phyloP scores from a whole-genome alignment of 2,113 vertebrate genomes.

The Centropus unirufus region DNA sequence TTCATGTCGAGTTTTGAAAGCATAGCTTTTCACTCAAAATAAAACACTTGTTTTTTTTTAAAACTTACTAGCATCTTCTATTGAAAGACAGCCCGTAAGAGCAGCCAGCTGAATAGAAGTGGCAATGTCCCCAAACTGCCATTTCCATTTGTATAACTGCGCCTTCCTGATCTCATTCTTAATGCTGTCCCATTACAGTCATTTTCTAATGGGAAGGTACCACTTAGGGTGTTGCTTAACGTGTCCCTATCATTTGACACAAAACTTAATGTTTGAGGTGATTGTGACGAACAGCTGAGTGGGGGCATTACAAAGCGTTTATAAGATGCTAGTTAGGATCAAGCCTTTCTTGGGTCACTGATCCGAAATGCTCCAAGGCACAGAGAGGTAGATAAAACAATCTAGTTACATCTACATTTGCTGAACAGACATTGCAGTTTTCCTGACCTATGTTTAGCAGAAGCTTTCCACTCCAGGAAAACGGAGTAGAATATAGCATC shows the following conservation, averaged over 20 bases:
- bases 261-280: not conserved
- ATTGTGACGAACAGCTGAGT: not conserved
- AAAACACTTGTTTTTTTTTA: not conserved
- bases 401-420: conserved; percentile 1
- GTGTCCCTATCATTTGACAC: not conserved
- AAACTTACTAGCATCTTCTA: not conserved
- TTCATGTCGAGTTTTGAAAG: not conserved
- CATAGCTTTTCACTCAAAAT: not conserved
- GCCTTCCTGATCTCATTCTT: not conserved
- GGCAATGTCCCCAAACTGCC: not conserved
- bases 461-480: not conserved
- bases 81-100: not conserved
- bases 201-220: not conserved
- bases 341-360: not conserved
- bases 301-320: not conserved
- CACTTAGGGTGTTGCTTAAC: not conserved
- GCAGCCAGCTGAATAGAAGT: not conserved
- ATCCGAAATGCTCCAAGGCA: conserved; percentile 19
- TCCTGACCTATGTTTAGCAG: not conserved
- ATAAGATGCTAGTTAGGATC: not conserved
- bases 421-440: conserved; percentile 8
- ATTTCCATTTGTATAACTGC: not conserved
- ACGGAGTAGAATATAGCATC: not conserved
- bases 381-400: not conserved
- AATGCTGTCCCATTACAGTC: not conserved